Evolutionary conservation across 2,888 invertebrate species (phyloP).

Genomic region (Acanthosepion lycidas): DNA sequence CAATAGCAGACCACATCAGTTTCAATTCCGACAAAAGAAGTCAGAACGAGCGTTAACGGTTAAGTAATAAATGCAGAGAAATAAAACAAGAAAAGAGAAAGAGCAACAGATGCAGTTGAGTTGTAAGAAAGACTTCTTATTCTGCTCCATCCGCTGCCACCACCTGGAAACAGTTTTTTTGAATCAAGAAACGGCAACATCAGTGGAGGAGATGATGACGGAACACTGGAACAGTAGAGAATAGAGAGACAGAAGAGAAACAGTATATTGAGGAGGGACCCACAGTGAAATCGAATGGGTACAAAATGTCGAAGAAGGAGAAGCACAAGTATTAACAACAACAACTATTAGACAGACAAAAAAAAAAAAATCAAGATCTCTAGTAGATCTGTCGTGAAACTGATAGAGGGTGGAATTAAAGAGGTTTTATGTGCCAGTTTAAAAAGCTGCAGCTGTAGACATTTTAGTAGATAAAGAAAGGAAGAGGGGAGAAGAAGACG

Average conservation of each 20-base stretch:
- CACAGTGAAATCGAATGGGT: background rate
- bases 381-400: background rate
- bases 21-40: no score
- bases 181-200: no score
- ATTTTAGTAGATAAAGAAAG: background rate
- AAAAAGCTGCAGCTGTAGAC: background rate
- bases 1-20: no score
- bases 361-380: background rate
- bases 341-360: background rate
- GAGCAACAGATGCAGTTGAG: no score
- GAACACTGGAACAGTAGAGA: no score
- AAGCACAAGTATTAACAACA: background rate
- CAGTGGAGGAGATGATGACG: no score
- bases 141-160: no score
- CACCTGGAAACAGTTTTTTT: no score
- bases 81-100: no score
- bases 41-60: no score
- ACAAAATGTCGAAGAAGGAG: background rate
- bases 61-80: no score
- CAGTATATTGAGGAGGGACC: background rate
- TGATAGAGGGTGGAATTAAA: background rate
- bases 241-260: background rate
- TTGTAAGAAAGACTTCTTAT: no score
- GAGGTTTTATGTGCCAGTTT: background rate
- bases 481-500: background rate